Base-by-base conservation (phyloP, 1,140 invertebrate species). In the Calycopis cecrops region DNA sequence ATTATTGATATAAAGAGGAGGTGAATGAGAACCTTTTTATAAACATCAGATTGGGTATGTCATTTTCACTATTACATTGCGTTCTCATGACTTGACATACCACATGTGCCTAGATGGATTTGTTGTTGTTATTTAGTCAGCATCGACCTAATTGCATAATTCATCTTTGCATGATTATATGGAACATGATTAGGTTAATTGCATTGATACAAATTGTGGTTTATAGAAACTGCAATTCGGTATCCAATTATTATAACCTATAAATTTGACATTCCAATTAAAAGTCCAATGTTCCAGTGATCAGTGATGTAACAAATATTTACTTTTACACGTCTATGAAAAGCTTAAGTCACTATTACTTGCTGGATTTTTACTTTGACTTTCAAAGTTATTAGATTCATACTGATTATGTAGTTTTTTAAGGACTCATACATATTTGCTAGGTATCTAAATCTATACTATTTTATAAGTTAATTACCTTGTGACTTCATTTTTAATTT, bases 61-160 rank as follows among this genome's bases (percentile, higher is more conserved):
- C 67, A 74, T 71, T 81, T 84, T 77, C 65, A 75, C 67, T 82
- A 67, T 74, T 76, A 61, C 72, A 69, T 72, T 80, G 73, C 71
- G 76, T 81, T 68, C 60, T 80, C 74, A 79, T 72, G 71, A 77
- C 67, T 76, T 73, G 65, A 76, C 67, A 70, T 75, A 85, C 74
- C 81, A 84, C 80, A 84, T 86, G 83, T 83, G 73, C 76, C 65
- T 71, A 73, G 63, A 76, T 68, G 66, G 70, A 73, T 75, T 76
- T 84, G 78, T 84, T 84, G 67, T 80, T 83, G 76, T 83, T 79
- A 66, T 74, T 73, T 73, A 71, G 70, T 76, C 67, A 64, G 67
- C 57, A 68, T 52, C 52, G 55, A 63, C 57, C 58, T 51, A 71
- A 72, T 74, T 77, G 71, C 68, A 70, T 77, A 79, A 73, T 72